Evolutionary conservation across 2,113 vertebrate species (phyloP).

Genomic region (Canis aureus): DNA sequence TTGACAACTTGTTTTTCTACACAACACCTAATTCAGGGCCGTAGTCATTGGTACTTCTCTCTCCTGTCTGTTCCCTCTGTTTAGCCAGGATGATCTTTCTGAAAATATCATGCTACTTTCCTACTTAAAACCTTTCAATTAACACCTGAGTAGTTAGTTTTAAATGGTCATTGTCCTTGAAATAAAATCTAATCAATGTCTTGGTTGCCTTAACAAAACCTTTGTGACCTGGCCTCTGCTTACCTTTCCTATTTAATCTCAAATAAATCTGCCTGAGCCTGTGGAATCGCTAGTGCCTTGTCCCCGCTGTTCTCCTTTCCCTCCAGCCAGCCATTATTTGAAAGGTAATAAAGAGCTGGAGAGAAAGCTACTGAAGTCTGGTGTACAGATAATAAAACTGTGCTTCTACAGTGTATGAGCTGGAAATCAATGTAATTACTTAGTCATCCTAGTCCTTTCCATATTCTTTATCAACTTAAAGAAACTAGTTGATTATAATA

Average conservation of each 20-base stretch:
- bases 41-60: background rate
- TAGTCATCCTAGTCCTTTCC: background rate
- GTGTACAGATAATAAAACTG: background rate
- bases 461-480: conserved; percentile 19
- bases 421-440: background rate
- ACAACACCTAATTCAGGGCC: background rate
- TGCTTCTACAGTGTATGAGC: background rate
- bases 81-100: background rate
- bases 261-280: conserved; percentile 11
- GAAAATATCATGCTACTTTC: background rate
- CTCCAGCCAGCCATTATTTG: background rate
- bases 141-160: background rate
- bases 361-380: background rate
- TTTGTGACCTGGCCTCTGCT: conserved; percentile 23
- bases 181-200: background rate
- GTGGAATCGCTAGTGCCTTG: background rate
- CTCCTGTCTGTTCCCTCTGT: background rate
- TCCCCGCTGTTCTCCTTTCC: background rate
- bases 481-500: conserved; percentile 37
- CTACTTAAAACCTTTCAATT: background rate
- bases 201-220: background rate
- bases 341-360: background rate
- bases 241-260: background rate
- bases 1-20: conserved; percentile 28
- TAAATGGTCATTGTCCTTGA: conserved; percentile 28